A percentile compares a stretch with the other conserved stretches of the same genome.
phyloP scores from a whole-genome alignment of 1,140 invertebrate genomes.

The Nebria ingens region DNA sequence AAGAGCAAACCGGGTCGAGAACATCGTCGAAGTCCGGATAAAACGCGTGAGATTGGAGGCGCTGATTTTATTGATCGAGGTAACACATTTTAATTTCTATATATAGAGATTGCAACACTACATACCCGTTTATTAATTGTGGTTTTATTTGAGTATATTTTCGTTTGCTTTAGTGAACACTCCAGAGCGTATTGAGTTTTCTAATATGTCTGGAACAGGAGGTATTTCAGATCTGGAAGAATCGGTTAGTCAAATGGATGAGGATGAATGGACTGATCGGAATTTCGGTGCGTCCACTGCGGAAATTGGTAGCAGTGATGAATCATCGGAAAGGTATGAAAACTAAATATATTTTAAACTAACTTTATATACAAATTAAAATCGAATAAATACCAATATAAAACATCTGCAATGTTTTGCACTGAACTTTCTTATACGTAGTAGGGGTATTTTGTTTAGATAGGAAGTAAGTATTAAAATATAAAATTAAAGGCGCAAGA shows the following conservation, averaged over 20 bases:
- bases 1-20: conserved; percentile 21
- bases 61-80: conserved; percentile 50
- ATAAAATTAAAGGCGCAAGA: too few relatives aligned
- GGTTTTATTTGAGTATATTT: conserved; percentile 13
- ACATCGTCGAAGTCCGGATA: conserved; percentile 22
- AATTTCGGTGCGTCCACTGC: conserved; percentile 73
- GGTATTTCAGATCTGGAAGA: conserved; percentile 57
- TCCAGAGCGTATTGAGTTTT: conserved; percentile 76
- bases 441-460: too few relatives aligned
- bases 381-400: neutral
- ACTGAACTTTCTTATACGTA: too few relatives aligned
- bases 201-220: conserved; percentile 49
- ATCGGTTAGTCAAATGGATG: conserved; percentile 70
- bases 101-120: neutral
- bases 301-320: conserved; percentile 59
- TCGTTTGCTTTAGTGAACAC: conserved; percentile 41
- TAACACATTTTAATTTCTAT: conserved; percentile 12
- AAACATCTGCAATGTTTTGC: too few relatives aligned
- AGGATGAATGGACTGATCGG: conserved; percentile 86
- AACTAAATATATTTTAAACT: conserved; percentile 11
- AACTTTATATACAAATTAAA: conserved; percentile 2
- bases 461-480: too few relatives aligned
- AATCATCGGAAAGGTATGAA: conserved; percentile 40
- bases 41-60: conserved; percentile 37
- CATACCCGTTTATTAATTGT: neutral